These are phyloP conservation scores for Pectinophora gossypiella DNA, from an alignment of 1,140 invertebrate species.

Conservation along the genomic window DNA sequence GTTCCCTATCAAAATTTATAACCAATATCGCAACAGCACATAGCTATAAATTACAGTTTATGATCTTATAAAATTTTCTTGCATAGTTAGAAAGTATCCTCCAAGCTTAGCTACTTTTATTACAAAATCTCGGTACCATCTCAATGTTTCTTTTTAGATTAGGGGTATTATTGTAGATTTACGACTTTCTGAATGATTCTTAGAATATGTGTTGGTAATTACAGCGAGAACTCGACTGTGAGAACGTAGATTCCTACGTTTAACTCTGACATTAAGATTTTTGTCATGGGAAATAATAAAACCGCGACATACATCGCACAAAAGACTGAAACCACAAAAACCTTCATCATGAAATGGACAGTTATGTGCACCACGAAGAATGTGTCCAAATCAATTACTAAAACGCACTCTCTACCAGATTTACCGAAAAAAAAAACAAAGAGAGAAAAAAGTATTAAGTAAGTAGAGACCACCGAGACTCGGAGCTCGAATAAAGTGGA, in stretches of 20 bases:
- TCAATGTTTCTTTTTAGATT: no score
- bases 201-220: constrained; percentile 8
- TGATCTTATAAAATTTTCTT: no score
- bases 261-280: neutral
- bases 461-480: neutral
- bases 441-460: neutral
- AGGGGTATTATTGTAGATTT: neutral
- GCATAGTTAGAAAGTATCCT: no score
- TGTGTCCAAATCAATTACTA: neutral
- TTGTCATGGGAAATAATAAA: constrained; percentile 4
- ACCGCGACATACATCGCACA: neutral
- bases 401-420: neutral
- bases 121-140: no score
- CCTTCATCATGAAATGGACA: neutral
- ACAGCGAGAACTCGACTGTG: constrained; percentile 21
- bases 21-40: neutral
- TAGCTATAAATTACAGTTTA: neutral
- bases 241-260: constrained; percentile 18
- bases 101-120: no score
- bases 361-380: neutral
- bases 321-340: neutral
- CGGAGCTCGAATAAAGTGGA: neutral
- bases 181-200: neutral
- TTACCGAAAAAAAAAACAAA: no score
- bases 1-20: neutral